A percentile compares a stretch with the other conserved stretches of the same genome.
phyloP scores from a whole-genome alignment of 2,888 invertebrate genomes.

The Agrilus biguttatus region DNA sequence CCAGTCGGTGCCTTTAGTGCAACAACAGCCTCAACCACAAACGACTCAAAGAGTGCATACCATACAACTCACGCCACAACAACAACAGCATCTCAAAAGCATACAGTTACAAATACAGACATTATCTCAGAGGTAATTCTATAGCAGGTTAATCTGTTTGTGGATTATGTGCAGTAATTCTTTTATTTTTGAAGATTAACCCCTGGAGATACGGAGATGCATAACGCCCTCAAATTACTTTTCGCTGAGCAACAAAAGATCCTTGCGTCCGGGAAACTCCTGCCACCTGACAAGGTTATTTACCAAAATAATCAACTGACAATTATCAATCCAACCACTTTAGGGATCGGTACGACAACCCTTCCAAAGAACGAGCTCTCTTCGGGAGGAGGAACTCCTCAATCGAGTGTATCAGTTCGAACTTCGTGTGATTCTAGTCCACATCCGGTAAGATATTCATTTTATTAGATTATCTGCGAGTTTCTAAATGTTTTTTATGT shows the following conservation, averaged over 20 bases:
- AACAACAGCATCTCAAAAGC: constrained; percentile 46
- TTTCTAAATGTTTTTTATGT: neutral
- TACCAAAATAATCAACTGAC: constrained; percentile 36
- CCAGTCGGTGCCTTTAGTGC: constrained; percentile 5
- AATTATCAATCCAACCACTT: constrained; percentile 26
- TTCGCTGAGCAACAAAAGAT: constrained; percentile 59
- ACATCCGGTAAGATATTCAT: constrained; percentile 7
- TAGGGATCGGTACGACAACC: constrained; percentile 5
- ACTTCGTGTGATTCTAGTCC: constrained; percentile 6
- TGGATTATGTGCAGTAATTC: no score
- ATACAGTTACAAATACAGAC: constrained; percentile 56
- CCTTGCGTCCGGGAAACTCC: constrained; percentile 52
- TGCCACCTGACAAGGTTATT: constrained; percentile 39
- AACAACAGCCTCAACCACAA: constrained; percentile 15
- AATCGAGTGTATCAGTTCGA: constrained; percentile 14
- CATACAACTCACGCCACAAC: constrained; percentile 58
- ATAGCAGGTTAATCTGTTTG: no score
- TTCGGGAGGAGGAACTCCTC: neutral
- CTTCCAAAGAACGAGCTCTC: constrained; percentile 5
- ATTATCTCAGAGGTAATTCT: constrained; percentile 30
- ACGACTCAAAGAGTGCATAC: constrained; percentile 48
- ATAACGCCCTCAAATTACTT: constrained; percentile 29
- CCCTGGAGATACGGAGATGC: constrained; percentile 26
- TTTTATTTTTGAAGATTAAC: constrained; percentile 25
- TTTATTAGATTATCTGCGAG: neutral